Evolutionary conservation across 2,888 invertebrate genomes (phyloP), one percentile per base, ranked within the genome.

Genomic region (Drosophila fulvimacula): DNA sequence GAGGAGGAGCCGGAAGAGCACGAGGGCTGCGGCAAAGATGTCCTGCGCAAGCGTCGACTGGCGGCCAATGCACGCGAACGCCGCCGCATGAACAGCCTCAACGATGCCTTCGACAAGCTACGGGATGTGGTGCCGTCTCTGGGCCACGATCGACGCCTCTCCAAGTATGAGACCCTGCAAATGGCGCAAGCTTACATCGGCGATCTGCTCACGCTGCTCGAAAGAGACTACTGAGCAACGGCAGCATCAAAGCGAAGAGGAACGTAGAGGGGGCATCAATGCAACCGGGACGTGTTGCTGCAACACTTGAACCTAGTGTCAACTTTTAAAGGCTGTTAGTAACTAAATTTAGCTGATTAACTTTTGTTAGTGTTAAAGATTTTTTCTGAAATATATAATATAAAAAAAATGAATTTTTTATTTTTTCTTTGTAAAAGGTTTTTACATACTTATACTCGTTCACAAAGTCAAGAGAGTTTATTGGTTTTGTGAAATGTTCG

Each of bases 131-230:
- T 96, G 10, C 96, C 96, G 0, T 94, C 95, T 4, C 92, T 96
- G 57, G 95, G 95, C 0, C 94, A 94, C 62, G 95, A 96, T 89
- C 94, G 95, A 79, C 95, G 95, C 84, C 93, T 96, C 32, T 96
- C 96, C 77, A 96, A 96, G 91, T 96, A 95, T 87, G 96, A 96
- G 90, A 96, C 96, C 0, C 92, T 96, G 49, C 96, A 96, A 93
- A 96, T 96, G 96, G 96, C 96, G 0, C 96, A 96, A 88, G 95
- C 95, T 0, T 96, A 96, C 87, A 96, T 96, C 70, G 93, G 94
- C 0, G 95, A 96, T 13, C 91, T 96, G 46, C 93, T 94, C 82
- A 95, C 95, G 79, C 92, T 96, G 32, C 93, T 95, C 44, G 93
- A 84, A 7, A 73, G 91, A 13, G 90, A 92, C 49, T 91, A 85